phyloP scores from a whole-genome alignment of 1,140 invertebrate species.

The Parasteatoda tepidariorum region DNA sequence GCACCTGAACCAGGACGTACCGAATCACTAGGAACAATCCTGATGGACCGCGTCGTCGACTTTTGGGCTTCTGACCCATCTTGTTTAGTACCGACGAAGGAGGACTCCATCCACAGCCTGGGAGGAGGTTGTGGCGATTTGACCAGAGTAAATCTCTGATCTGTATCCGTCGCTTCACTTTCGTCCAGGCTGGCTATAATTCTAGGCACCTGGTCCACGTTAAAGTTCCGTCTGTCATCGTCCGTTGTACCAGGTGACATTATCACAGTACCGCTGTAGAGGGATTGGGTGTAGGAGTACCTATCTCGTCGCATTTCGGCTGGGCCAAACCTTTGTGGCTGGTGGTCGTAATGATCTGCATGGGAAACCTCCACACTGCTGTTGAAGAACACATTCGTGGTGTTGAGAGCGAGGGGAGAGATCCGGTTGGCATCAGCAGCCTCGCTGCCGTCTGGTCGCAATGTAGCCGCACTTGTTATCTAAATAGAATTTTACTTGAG shows the following conservation, averaged over 20 bases:
- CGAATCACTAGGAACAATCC: constrained; percentile 40
- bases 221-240: constrained; percentile 11
- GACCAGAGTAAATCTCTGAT: neutral
- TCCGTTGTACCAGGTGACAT: constrained; percentile 8
- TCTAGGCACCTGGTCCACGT: neutral
- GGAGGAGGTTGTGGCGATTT: constrained; percentile 31
- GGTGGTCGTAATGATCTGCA: neutral
- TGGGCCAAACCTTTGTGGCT: neutral
- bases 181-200: neutral
- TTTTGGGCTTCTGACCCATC: neutral
- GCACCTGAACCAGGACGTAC: neutral
- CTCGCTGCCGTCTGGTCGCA: constrained; percentile 43
- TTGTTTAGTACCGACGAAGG: constrained; percentile 57
- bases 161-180: neutral
- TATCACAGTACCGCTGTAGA: constrained; percentile 47
- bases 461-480: constrained; percentile 45
- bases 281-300: constrained; percentile 59
- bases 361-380: neutral
- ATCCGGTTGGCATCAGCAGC: constrained; percentile 11
- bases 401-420: constrained; percentile 45
- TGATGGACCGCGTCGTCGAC: constrained; percentile 8
- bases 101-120: constrained; percentile 63
- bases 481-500: no score
- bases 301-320: constrained; percentile 49
- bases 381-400: constrained; percentile 54